These are phyloP conservation scores for Cavia porcellus DNA, from an alignment of 2,113 vertebrate species.

Conservation along the genomic window DNA sequence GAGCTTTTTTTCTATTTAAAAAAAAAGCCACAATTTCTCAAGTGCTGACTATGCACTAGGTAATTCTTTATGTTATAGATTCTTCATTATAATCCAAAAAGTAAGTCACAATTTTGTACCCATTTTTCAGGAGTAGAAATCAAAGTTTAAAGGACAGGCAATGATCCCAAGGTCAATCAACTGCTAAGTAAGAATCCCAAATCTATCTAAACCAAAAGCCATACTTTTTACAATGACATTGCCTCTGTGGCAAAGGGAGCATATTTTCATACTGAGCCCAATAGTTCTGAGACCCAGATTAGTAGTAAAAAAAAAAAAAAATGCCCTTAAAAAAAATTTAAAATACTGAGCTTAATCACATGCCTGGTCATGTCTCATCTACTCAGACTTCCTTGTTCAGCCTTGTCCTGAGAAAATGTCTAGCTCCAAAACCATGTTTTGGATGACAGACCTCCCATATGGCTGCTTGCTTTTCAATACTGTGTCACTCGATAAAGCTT, in stretches of 20 bases:
- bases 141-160: not conserved
- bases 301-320: not conserved
- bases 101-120: not conserved
- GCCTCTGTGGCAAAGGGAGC: not conserved
- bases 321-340: not conserved
- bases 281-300: not conserved
- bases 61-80: not conserved
- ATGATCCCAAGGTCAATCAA: not conserved
- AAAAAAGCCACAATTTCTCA: not conserved
- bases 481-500: not conserved
- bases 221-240: fast-evolving
- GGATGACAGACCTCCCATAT: conserved; percentile 51
- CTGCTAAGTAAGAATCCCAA: not conserved
- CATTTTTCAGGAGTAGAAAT: not conserved
- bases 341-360: not conserved
- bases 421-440: conserved; percentile 22
- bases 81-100: not conserved
- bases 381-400: not conserved
- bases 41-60: not conserved
- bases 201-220: not conserved
- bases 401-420: conserved; percentile 49
- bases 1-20: not conserved
- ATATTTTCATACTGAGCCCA: not conserved
- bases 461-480: not conserved
- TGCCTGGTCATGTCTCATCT: not conserved